Evolutionary conservation across 2,113 vertebrate genomes (phyloP).

Genomic region (Zosterops lateralis): DNA sequence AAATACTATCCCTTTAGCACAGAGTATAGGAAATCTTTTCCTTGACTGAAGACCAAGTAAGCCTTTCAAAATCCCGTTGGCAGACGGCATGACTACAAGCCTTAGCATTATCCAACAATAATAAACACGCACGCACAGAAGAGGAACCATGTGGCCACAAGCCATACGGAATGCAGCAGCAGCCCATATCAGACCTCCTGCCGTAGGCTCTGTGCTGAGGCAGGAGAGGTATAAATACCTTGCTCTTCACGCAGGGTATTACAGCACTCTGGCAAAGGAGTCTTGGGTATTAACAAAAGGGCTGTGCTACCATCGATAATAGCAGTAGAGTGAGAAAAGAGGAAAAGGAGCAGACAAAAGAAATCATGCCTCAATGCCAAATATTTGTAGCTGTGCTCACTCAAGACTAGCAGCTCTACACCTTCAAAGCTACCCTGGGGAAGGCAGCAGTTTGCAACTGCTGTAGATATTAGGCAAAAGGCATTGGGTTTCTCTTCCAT

Average conservation of each 20-base stretch:
- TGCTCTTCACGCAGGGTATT: neutral
- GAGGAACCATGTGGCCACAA: neutral
- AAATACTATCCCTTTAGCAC: neutral
- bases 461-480: neutral
- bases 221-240: constrained; percentile 33
- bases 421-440: neutral
- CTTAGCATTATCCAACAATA: constrained; percentile 33
- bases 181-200: neutral
- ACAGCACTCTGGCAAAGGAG: neutral
- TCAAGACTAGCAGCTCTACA: neutral
- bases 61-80: constrained; percentile 22
- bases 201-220: neutral
- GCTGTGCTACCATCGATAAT: neutral
- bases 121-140: neutral
- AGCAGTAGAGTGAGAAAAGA: neutral
- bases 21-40: neutral
- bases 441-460: neutral
- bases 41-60: neutral
- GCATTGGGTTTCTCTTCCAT: neutral
- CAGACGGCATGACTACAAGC: neutral
- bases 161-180: neutral
- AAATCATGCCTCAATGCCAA: neutral
- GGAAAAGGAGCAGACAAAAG: constrained; percentile 3
- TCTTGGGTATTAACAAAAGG: constrained; percentile 23
- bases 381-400: neutral